Percentiles rank a stretch among this genome's conserved stretches.
phyloP scores from a whole-genome alignment of 2,113 vertebrate species.

The Steatornis caripensis region DNA sequence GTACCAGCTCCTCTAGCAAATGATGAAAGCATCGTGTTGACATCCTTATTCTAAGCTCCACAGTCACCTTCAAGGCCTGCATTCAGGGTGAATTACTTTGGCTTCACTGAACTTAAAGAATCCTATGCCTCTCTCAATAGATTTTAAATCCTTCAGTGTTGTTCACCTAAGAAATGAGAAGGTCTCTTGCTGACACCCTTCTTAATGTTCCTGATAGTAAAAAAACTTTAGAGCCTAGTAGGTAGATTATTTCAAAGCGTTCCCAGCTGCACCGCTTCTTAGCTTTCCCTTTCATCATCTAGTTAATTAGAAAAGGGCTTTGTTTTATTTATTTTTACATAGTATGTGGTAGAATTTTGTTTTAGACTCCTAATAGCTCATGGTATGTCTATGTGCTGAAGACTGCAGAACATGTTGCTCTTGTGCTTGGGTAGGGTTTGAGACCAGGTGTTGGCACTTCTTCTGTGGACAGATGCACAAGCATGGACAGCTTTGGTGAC shows the following conservation, averaged over 20 bases:
- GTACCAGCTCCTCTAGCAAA: constrained; percentile 7
- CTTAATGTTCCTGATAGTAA: constrained; percentile 53
- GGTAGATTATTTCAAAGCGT: constrained; percentile 51
- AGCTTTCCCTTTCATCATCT: constrained; percentile 41
- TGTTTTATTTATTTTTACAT: constrained; percentile 20
- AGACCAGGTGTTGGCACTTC: neutral
- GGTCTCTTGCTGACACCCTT: constrained; percentile 33
- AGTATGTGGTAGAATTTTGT: neutral
- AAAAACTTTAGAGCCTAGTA: constrained; percentile 17
- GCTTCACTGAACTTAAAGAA: constrained; percentile 60
- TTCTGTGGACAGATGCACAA: neutral
- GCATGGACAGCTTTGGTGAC: neutral
- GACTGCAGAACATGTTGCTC: neutral
- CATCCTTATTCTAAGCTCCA: constrained; percentile 52
- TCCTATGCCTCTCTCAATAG: constrained; percentile 49
- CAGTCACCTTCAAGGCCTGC: constrained; percentile 46
- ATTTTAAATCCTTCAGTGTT: constrained; percentile 41
- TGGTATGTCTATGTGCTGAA: neutral
- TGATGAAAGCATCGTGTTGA: constrained; percentile 60
- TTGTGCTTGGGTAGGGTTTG: neutral
- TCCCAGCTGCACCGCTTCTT: constrained; percentile 29
- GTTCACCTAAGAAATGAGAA: constrained; percentile 55
- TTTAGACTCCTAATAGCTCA: neutral
- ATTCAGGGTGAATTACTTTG: constrained; percentile 65
- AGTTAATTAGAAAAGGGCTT: constrained; percentile 43